Evolutionary conservation across 2,888 invertebrate genomes (phyloP), one percentile per base, ranked within the genome.

Genomic region (Parnassius orleans): DNA sequence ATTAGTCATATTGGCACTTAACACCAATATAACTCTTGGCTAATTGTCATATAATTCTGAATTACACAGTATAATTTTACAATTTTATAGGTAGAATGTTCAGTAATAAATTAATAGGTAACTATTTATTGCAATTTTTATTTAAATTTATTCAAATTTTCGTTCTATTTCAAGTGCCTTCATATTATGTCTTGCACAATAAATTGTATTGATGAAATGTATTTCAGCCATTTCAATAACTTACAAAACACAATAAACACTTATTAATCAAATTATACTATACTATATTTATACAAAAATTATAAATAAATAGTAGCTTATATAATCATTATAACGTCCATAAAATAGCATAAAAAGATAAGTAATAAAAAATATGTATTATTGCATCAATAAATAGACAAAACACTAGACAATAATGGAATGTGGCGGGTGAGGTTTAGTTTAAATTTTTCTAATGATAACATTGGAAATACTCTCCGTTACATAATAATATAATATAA

Each of bases 401-500:
- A 69, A 62, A 65, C 9, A 41, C 46, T 43, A 72, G 67, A 75
- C 68, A 60, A 71, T 65, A 74, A 78, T 84, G 87, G 87, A 87
- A 87, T 87, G 87, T 84, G 69, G 68, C 66, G 70, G 74, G 65
- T 74, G 72, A 76, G 75, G 75, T 58, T 61, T 43, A 14, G 1
- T 14, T 59, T 60, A 62, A 64, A 58, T 65, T 65, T 70, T 24
- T 76, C 78, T 80, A 80, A 81, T 79, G 72, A 71, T 71, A 78
- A 79, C 77, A 75, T 79, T 81, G 74, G 78, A 81, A 82, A 80
- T 83, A 83, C 72, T 80, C 74, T 77, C 69, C 66, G 63, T 65
- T 73, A 71, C 64, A 72, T 75, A 71, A 66, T 53, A 67, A 67
- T 60, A 69, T 65, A 66, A 48, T 14, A 12, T 48, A 14, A 48